phyloP scores from a whole-genome alignment of 1,140 invertebrate genomes.

The Hypothenemus hampei region DNA sequence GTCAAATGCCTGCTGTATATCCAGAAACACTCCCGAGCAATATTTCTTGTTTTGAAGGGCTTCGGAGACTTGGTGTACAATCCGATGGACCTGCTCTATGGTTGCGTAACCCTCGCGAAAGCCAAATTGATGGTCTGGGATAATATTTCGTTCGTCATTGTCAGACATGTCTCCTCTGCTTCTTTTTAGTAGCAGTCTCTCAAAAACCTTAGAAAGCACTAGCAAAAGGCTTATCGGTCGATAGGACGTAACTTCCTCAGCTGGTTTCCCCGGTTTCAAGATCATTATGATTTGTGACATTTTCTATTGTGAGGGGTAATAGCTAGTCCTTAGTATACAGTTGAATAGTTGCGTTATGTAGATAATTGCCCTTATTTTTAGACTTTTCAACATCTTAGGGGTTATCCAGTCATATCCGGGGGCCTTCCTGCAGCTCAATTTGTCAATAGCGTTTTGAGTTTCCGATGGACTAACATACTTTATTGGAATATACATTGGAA shows the following conservation, averaged over 20 bases:
- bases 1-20: too few relatives aligned
- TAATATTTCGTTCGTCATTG: neutral
- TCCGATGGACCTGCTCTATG: neutral
- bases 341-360: neutral
- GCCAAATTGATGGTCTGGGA: too few relatives aligned
- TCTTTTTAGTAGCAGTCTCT: neutral
- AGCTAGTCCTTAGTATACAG: neutral
- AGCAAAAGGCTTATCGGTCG: neutral
- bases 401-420: neutral
- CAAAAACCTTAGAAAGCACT: neutral
- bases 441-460: neutral
- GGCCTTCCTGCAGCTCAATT: neutral
- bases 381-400: neutral
- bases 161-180: neutral
- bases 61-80: neutral
- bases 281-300: neutral
- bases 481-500: too few relatives aligned
- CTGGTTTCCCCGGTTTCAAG: neutral
- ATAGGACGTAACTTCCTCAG: neutral
- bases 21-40: too few relatives aligned
- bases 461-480: too few relatives aligned
- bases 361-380: neutral
- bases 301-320: neutral
- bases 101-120: too few relatives aligned
- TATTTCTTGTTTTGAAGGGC: neutral